Evolutionary conservation across 2,797 vertebrate genomes (phyloP).

Genomic region (Bufotes viridis): DNA sequence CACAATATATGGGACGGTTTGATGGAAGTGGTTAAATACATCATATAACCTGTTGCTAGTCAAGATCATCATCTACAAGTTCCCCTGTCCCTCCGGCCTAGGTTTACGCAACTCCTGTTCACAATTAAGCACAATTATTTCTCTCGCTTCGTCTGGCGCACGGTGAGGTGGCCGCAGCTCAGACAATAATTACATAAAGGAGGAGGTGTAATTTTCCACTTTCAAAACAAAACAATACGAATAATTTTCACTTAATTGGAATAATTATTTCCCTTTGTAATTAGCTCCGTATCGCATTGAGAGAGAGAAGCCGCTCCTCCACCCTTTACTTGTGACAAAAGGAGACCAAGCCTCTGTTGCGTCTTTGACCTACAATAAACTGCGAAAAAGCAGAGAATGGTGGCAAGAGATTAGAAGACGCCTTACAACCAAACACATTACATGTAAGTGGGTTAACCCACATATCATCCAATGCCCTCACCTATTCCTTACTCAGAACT

Average conservation of each 20-base stretch:
- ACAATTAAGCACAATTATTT: conserved; percentile 43
- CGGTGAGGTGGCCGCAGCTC: conserved; percentile 3
- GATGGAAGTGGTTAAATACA: no score
- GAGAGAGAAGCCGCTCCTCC: not conserved
- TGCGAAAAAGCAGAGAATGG: not conserved
- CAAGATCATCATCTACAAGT: not conserved
- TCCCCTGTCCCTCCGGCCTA: not conserved
- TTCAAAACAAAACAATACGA: conserved; percentile 50
- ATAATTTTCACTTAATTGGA: conserved; percentile 48
- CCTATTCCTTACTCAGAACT: not conserved
- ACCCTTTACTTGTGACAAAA: not conserved
- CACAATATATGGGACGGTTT: not conserved
- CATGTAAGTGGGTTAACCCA: not conserved
- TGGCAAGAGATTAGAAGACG: not conserved
- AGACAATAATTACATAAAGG: conserved; percentile 40
- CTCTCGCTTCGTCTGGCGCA: not conserved
- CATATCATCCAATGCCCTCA: not conserved
- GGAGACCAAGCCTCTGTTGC: not conserved
- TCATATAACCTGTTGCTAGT: not conserved
- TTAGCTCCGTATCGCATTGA: not conserved
- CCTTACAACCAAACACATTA: not conserved
- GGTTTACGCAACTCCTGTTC: not conserved
- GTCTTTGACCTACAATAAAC: not conserved
- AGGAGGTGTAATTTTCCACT: conserved; percentile 31
- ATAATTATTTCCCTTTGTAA: conserved; percentile 43